A percentile compares a stretch with the other conserved stretches of the same genome.
phyloP scores from a whole-genome alignment of 2,797 vertebrate genomes.

The Macroramphosus scolopax region DNA sequence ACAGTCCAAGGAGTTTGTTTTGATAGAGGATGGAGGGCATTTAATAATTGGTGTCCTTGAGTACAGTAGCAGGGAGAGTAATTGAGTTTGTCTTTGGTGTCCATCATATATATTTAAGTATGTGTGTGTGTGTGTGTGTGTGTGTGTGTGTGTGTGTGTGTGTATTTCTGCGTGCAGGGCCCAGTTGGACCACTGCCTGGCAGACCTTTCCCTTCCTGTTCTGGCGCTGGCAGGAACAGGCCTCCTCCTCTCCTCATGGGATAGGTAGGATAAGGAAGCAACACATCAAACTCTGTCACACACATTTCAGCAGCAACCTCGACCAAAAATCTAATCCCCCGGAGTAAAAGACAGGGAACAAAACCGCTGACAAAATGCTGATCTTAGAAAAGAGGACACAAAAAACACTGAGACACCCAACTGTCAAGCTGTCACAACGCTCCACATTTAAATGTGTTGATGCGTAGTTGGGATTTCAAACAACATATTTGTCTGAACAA shows the following conservation, averaged over 20 bases:
- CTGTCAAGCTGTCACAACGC: conserved; percentile 64
- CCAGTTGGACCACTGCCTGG: conserved; percentile 76
- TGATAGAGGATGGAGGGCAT: conserved; percentile 63
- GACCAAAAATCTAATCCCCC: conserved; percentile 64
- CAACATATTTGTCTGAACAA: conserved; percentile 45
- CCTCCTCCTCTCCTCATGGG: conserved; percentile 60
- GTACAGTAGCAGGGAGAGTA: conserved; percentile 47
- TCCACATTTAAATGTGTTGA: conserved; percentile 56
- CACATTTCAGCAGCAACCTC: conserved; percentile 52
- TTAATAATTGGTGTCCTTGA: conserved; percentile 72
- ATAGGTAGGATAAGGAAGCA: conserved; percentile 70
- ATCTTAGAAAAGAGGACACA: conserved; percentile 56
- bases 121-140: conserved; percentile 21
- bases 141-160: conserved; percentile 33
- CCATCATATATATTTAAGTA: conserved; percentile 31
- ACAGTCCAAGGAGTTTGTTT: conserved; percentile 71
- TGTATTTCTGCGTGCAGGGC: conserved; percentile 64
- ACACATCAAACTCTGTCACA: conserved; percentile 47
- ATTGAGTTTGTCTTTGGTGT: conserved; percentile 59
- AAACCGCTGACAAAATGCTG: conserved; percentile 72
- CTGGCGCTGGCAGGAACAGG: conserved; percentile 67
- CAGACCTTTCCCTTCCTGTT: conserved; percentile 74
- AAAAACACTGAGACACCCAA: conserved; percentile 51
- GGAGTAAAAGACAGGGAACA: conserved; percentile 64
- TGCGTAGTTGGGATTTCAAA: conserved; percentile 50